Evolutionary conservation across 2,113 vertebrate genomes (phyloP).

Genomic region (Glareola pratincola): DNA sequence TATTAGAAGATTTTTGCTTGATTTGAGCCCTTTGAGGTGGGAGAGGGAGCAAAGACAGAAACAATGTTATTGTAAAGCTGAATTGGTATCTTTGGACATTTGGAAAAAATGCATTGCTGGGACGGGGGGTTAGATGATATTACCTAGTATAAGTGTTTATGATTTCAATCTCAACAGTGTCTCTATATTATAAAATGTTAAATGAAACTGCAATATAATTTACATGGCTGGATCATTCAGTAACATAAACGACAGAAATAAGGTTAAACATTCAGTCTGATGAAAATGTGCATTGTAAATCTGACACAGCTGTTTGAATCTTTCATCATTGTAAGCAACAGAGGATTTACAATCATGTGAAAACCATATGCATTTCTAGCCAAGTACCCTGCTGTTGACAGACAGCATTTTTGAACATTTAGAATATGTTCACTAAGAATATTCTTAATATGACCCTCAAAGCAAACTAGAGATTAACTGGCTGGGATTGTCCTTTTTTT

Average conservation of each 20-base stretch:
- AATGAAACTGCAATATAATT: not conserved
- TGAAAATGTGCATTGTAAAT: not conserved
- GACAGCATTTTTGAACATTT: rapidly evolving
- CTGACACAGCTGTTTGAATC: not conserved
- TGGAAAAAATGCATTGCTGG: not conserved
- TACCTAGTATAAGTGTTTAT: not conserved
- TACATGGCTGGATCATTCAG: not conserved
- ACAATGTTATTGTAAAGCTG: rapidly evolving
- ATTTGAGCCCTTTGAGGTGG: not conserved
- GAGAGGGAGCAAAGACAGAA: not conserved
- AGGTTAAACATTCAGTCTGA: not conserved
- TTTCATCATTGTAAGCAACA: not conserved
- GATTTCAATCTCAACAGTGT: not conserved
- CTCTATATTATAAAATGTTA: not conserved
- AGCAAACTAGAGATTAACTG: not conserved
- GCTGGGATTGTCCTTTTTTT: not conserved
- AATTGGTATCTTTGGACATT: not conserved
- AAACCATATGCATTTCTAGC: not conserved
- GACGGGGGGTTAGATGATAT: not conserved
- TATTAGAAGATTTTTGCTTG: not conserved
- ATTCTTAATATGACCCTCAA: not conserved
- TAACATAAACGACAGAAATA: not conserved
- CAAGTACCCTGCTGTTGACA: not conserved
- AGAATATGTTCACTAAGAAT: not conserved
- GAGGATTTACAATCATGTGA: not conserved